A percentile compares a stretch with the other conserved stretches of the same genome.
Conservation (phyloP, 2,888 invertebrate genomes). For the Leucozona laternaria region DNA sequence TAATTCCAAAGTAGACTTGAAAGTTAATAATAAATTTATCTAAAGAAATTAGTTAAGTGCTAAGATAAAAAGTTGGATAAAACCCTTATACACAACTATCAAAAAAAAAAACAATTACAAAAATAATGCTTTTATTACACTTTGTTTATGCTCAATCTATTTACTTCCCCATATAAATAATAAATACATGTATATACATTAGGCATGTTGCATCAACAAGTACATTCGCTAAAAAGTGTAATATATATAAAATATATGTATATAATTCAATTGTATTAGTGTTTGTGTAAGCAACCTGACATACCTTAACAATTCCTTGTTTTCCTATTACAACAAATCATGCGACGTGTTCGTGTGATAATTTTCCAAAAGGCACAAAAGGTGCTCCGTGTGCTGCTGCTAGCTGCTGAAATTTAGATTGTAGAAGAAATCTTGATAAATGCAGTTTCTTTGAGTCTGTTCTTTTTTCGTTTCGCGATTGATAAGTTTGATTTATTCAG, state of each 20-base stretch:
- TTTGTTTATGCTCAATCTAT: constrained; percentile 28
- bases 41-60: neutral
- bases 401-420: constrained; percentile 3
- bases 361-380: constrained; percentile 40
- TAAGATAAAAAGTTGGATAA: neutral
- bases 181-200: neutral
- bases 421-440: constrained; percentile 34
- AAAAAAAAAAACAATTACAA: constrained; percentile 8
- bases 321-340: constrained; percentile 53
- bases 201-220: constrained; percentile 35
- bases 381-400: neutral
- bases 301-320: constrained; percentile 68
- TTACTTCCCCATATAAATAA: constrained; percentile 19
- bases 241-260: neutral
- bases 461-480: constrained; percentile 32
- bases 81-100: neutral
- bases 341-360: constrained; percentile 63
- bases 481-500: constrained; percentile 19
- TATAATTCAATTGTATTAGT: constrained; percentile 28
- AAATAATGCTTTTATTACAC: constrained; percentile 6
- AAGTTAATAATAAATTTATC: neutral
- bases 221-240: constrained; percentile 35
- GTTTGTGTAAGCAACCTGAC: constrained; percentile 31
- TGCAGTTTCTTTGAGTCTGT: constrained; percentile 42
- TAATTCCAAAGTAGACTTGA: neutral